Evolutionary conservation across 1,140 invertebrate species (phyloP), one percentile per base, ranked within the genome.

Genomic region (Apis cerana): DNA sequence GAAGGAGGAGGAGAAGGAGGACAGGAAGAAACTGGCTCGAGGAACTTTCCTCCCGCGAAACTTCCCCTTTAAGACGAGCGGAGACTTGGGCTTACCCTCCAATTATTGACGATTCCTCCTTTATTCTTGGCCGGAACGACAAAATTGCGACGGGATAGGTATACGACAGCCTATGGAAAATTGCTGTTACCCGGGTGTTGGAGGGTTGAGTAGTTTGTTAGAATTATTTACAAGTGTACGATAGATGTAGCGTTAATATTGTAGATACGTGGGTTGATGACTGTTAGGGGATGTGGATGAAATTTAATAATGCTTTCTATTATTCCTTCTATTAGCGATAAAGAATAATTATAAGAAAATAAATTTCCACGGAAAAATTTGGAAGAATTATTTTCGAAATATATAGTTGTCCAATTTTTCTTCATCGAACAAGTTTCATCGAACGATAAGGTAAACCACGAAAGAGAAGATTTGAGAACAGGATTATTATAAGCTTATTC

Each of bases 51-150:
- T 92, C 92, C 70, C 88, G 89, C 88, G 87, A 92, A 93, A 93
- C 93, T 93, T 94, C 92, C 92, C 93, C 93, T 94, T 94, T 93
- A 94, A 94, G 92, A 89, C 75, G 67, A n/a, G 62, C 54, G 72
- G 21, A 19, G 62, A 65, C 23, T 50, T 23, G 17, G 56, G 52
- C 80, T 68, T 76, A 62, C 56, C 80, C 67, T 58, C 75, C 81
- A 78, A 82, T 82, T 82, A 82, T 82, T 78, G 12, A 17, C 64
- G 54, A 68, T 61, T 23, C 69, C 75, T 65, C 56, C 74, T 76
- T 76, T 76, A 21, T 68, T 43, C 74, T n/a, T 23, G n/a, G 1
- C 10, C 56, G 64, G 17, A 69, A 56, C 52, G 7, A 21, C 58
- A 21, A 56, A 67, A 75, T 75, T 59, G 19, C 33, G 52, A 43